Evolutionary conservation across 30 jellyfish, hydroid and myxozoan genomes (phyloP).

Genomic region (Aurelia aurita): DNA sequence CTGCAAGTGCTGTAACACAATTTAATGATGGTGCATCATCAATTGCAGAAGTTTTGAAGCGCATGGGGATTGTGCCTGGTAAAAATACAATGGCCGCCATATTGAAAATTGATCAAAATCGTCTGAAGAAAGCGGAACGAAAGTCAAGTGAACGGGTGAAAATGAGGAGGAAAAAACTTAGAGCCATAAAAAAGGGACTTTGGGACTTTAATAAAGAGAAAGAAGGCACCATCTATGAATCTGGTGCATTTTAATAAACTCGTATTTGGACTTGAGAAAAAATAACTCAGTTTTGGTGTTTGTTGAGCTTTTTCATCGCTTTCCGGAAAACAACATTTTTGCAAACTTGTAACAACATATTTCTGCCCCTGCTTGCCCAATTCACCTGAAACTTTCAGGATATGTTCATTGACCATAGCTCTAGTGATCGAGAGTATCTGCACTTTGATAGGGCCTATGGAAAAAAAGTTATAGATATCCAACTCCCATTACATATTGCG

Average conservation of each 20-base stretch:
- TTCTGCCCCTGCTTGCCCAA: neutral
- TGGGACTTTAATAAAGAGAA: conserved; percentile 26
- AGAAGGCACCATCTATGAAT: conserved; percentile 38
- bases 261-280: neutral
- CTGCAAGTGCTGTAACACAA: neutral
- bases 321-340: neutral
- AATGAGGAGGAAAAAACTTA: conserved; percentile 23
- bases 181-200: conserved; percentile 51
- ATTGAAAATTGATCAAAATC: neutral
- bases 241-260: conserved; percentile 24
- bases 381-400: neutral
- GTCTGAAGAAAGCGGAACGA: neutral
- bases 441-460: too few relatives aligned
- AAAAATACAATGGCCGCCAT: neutral
- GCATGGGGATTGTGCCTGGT: neutral
- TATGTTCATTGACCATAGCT: neutral
- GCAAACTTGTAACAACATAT: too few relatives aligned
- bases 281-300: neutral
- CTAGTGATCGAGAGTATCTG: neutral
- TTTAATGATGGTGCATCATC: conserved; percentile 8
- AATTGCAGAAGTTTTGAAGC: conserved; percentile 15
- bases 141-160: conserved; percentile 1
- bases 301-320: neutral
- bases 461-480: too few relatives aligned
- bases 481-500: too few relatives aligned